Evolutionary conservation across 2,888 invertebrate species (phyloP), one percentile per base, ranked within the genome.

Genomic region (Anorthoa munda): DNA sequence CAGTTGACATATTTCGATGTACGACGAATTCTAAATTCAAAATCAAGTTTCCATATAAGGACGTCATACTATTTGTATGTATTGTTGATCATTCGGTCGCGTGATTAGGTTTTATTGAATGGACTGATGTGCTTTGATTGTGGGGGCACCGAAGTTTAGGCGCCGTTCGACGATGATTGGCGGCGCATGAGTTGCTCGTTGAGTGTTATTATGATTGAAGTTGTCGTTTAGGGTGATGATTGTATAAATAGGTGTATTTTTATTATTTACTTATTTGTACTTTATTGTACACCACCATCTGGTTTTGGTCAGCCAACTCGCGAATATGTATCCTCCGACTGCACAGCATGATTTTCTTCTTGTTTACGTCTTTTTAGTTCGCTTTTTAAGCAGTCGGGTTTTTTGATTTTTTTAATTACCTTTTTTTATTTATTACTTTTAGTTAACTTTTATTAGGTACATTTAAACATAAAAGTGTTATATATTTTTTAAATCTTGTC

Each of bases 41-140:
- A 58, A 82, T 61, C 82, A 58, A 58, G 77, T 60, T 70, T 4
- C 68, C 68, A 51, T 69, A 69, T 48, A 72, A 26, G 73, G 81
- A 69, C 66, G 81, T 67, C 72, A 23, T 64, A 51, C 61, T 76
- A 66, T 73, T 82, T 73, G 65, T 70, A 71, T 61, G 53, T 83
- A 83, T 81, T 85, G 82, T 76, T 80, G 79, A 71, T 60, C 70
- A 79, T 79, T 78, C 51, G 70, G 75, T 65, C 69, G 65, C 68
- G 70, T 83, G 77, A 80, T 87, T 77, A 72, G 72, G 72, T 78
- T 85, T 79, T 64, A 87, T 86, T 83, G 77, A 76, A 72, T 79
- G 68, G 69, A 23, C 69, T 76, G 76, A 75, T 75, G 68, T 59
- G 59, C 13, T 77, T 75, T 67, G 75, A 73, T 63, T 75, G 73